Evolutionary conservation across 2,888 invertebrate species (phyloP), one percentile per base, ranked within the genome.

Genomic region (Thumatha senex): DNA sequence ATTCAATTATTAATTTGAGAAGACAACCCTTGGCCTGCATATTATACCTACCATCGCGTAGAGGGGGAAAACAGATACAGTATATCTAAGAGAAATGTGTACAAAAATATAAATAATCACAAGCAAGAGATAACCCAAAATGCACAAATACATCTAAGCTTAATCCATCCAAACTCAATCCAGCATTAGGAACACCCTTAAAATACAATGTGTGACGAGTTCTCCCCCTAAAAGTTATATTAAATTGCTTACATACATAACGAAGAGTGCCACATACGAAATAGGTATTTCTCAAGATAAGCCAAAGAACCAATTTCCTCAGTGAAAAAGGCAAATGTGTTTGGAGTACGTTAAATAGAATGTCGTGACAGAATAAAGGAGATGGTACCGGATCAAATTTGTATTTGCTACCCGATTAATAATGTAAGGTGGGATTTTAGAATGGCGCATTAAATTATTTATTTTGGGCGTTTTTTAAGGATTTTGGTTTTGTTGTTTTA

Each of bases 251-350:
- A 68, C 61, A 64, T 61, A 54, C 60, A 58, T 64, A 68, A 65
- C 58, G 63, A 54, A 58, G 61, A 64, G 55, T 62, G 51, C 64
- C 54, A 53, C 56, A 65, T 65, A 44, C 11, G 7, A 31, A 10
- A 31, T 31, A 31, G 31, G 31, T 34, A 11, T 42, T 74, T 60
- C 39, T 46, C 39, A 57, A 76, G 77, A 79, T 79, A 80, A 80
- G 74, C 74, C 63, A 62, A 54, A 56, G 72, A 80, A 74, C 72
- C 80, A 80, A 80, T 80, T 81, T 80, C 75, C 76, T 72, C 61
- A 45, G 56, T 67, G 72, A 68, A 73, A 70, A 75, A 74, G 73
- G 76, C 74, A 78, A 80, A 80, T 81, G 31, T 31, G 31, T 31
- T 31, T 31, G 58, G 77, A 76, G 70, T 72, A 75, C 64, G 61